These are phyloP conservation scores for Oeneis ivallda DNA, from an alignment of 2,888 invertebrate species.

Conservation along the genomic window DNA sequence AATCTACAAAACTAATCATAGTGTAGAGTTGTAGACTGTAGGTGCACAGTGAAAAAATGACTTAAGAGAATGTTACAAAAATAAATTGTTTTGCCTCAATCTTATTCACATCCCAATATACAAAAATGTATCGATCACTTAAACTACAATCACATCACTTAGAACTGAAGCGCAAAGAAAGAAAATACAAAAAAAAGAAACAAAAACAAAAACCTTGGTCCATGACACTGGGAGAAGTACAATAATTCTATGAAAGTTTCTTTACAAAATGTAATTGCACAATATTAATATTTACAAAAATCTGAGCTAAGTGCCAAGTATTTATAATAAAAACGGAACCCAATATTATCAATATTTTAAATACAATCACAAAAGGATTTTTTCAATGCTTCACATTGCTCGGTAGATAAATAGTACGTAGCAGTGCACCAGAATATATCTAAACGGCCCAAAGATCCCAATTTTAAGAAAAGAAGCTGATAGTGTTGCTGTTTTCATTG, in stretches of 20 bases:
- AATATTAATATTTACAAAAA: constrained; percentile 38
- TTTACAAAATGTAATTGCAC: constrained; percentile 39
- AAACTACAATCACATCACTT: constrained; percentile 23
- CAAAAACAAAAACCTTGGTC: constrained; percentile 23
- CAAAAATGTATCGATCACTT: constrained; percentile 12
- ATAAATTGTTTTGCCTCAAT: constrained; percentile 12
- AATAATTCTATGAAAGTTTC: constrained; percentile 10
- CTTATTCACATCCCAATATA: constrained; percentile 2
- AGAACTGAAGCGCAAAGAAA: constrained; percentile 13
- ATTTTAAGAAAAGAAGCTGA: no score
- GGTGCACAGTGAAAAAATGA: constrained; percentile 2
- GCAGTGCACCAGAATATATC: no score
- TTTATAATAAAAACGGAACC: constrained; percentile 17
- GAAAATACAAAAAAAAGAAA: constrained; percentile 1
- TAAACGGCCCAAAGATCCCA: no score
- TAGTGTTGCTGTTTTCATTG: no score
- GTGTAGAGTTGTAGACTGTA: no score
- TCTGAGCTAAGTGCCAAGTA: constrained; percentile 23
- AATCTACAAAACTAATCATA: no score
- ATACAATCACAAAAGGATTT: background rate
- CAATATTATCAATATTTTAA: constrained; percentile 5
- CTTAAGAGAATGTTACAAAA: constrained; percentile 12
- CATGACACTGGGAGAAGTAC: constrained; percentile 26
- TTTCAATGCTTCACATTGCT: background rate
- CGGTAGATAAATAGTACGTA: background rate